Evolutionary conservation across 2,113 vertebrate genomes (phyloP), one percentile per base, ranked within the genome.

Genomic region (Calonectris borealis): DNA sequence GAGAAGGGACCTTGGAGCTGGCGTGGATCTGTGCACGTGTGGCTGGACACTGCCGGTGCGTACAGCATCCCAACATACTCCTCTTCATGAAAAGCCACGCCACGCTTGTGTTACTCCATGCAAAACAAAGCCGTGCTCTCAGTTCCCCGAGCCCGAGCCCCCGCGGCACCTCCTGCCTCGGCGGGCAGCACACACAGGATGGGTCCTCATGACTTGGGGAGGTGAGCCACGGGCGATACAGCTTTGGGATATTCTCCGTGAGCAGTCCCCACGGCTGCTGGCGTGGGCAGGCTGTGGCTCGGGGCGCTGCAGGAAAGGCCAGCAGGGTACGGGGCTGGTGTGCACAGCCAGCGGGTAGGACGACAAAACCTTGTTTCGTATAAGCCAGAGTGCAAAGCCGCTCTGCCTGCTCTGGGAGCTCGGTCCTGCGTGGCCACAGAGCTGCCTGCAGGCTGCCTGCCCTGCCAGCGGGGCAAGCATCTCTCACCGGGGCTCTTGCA

Each of bases 11-110:
- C 80, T 75, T 2, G 2, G 51, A 61, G 66, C 31, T 70, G 48
- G 13, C 0, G 0, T 4, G 20, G 19, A 9, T 31, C 76, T 78
- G n/a, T 31, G 21, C 14, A 32, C 5, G 10, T 1, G 1, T 10
- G n/a, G 40, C 34, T 26, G 57, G 64, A 36, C 32, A 2, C 38
- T 42, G 29, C 51, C 73, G 48, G 29, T 0, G 0, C 12, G 24
- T 36, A 21, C 64, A 71, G 55, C 91, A 65, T 21, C 52, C 36
- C 2, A 4, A 51, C 40, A 12, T 11, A 3, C 2, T 52, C 44
- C 36, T 66, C 62, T 25, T 71, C 4, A 11, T 3, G 1, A 18
- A 62, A 7, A 58, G 3, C 49, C 68, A 66, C 27, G 6, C 38
- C 25, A 3, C 0, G 1, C 5, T 49, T 11, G 20, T 20, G 42